phyloP scores from a whole-genome alignment of 2,113 vertebrate species.

The Empidonax traillii region DNA sequence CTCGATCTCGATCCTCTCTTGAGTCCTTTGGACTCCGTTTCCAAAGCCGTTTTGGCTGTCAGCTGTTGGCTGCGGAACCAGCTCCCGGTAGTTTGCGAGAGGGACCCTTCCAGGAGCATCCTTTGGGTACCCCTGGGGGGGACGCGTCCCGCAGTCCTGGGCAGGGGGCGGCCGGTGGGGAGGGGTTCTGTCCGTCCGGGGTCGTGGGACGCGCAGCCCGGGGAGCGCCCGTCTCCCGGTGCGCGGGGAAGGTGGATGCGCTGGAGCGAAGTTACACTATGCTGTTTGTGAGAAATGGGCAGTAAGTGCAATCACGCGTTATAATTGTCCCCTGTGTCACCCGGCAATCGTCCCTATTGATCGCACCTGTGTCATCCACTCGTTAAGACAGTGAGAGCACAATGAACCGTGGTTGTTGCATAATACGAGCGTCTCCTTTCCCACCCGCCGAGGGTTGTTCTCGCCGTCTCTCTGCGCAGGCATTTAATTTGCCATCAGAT shows the following conservation, averaged over 20 bases:
- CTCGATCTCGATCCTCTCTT: neutral
- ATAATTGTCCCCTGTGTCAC: conserved; percentile 38
- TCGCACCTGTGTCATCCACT: neutral
- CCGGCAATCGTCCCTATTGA: neutral
- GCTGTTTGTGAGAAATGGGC: neutral
- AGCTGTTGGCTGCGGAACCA: neutral
- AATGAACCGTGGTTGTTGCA: neutral
- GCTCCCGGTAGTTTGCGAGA: rapidly evolving
- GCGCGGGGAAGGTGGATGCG: neutral
- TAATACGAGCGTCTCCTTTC: neutral
- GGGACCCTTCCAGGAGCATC: neutral
- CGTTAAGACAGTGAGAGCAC: neutral
- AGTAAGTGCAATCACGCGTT: conserved; percentile 1
- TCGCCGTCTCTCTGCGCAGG: neutral
- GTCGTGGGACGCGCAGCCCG: neutral
- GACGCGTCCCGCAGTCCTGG: neutral
- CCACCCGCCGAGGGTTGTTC: neutral
- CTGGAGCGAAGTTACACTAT: neutral
- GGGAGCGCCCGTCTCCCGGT: neutral
- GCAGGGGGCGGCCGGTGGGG: neutral
- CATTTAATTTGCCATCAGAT: conserved; percentile 16
- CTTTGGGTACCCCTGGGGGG: neutral
- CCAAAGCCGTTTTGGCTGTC: neutral
- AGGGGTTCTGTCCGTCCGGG: neutral
- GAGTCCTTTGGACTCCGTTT: neutral